phyloP scores from a whole-genome alignment of 2,888 invertebrate genomes.

The Thelaira solivaga region DNA sequence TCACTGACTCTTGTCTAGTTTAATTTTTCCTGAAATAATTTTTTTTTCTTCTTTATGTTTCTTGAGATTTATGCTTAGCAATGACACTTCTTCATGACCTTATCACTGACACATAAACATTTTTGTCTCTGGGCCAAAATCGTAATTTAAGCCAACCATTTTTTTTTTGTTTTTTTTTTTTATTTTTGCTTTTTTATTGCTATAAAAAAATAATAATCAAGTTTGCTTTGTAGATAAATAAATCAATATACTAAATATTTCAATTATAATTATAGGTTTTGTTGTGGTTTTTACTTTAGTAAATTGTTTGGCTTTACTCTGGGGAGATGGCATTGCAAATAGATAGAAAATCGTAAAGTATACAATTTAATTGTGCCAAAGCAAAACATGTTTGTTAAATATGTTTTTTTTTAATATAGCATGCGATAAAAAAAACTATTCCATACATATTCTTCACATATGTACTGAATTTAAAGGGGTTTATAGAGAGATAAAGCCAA shows the following conservation, averaged over 20 bases:
- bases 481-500: no score
- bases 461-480: no score
- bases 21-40: neutral
- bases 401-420: no score
- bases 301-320: no score
- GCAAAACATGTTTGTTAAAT: no score
- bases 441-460: no score
- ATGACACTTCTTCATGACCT: constrained; percentile 64
- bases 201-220: constrained; percentile 68
- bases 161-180: neutral
- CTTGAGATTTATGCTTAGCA: constrained; percentile 56
- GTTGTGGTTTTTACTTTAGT: neutral
- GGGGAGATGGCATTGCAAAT: no score
- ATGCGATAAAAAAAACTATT: no score
- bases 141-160: constrained; percentile 52
- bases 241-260: constrained; percentile 77
- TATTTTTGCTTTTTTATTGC: constrained; percentile 42
- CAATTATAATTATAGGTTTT: constrained; percentile 75
- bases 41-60: constrained; percentile 51
- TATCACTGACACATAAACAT: constrained; percentile 47
- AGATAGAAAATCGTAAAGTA: no score
- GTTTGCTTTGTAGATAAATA: constrained; percentile 69
- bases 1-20: constrained; percentile 37
- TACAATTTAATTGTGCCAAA: no score
- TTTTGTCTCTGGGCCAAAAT: constrained; percentile 57